These are phyloP conservation scores for Pandemis cinnamomeana DNA, from an alignment of 2,888 invertebrate genomes.

Conservation along the genomic window DNA sequence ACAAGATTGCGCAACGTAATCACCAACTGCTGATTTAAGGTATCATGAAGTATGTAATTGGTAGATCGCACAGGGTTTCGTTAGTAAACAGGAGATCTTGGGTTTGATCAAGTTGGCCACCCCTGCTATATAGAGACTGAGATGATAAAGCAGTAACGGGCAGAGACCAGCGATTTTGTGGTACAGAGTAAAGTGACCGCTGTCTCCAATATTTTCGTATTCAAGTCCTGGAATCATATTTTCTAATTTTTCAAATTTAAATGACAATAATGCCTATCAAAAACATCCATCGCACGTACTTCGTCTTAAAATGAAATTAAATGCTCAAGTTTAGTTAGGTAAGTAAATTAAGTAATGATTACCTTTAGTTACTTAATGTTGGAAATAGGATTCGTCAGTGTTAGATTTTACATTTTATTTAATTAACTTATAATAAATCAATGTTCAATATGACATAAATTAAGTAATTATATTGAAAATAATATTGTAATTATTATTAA, in stretches of 20 bases:
- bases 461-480: neutral
- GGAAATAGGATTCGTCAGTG: neutral
- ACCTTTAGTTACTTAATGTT: neutral
- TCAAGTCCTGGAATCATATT: neutral
- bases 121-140: too few species aligned
- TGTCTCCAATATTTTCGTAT: too few species aligned
- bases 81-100: too few species aligned
- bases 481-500: conserved; percentile 1
- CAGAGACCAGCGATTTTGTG: too few species aligned
- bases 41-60: too few species aligned
- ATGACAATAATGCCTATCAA: neutral
- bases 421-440: conserved; percentile 13
- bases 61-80: too few species aligned
- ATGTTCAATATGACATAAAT: neutral
- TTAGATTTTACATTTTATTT: conserved; percentile 10
- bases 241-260: neutral
- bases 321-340: neutral
- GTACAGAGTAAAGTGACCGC: too few species aligned
- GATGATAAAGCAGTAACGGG: too few species aligned
- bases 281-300: neutral
- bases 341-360: neutral
- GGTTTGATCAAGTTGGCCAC: too few species aligned
- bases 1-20: too few species aligned
- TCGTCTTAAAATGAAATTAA: neutral
- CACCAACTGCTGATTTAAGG: too few species aligned